phyloP scores from a whole-genome alignment of 2,113 vertebrate genomes.

The Amphiprion ocellaris region DNA sequence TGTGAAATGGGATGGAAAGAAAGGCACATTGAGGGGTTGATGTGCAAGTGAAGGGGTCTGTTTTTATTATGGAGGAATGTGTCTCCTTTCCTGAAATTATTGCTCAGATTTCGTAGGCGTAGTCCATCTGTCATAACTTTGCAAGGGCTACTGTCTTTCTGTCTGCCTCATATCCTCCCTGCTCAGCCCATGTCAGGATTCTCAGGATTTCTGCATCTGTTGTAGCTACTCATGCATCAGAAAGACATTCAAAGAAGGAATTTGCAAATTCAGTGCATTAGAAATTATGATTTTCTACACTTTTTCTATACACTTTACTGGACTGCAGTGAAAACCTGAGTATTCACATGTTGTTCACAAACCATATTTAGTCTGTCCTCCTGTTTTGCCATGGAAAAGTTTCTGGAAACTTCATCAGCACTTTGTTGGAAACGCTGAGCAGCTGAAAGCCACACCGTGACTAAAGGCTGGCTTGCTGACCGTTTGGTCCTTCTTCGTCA shows the following conservation, averaged over 20 bases:
- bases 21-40: slow-evolving; percentile 6
- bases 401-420: slow-evolving; percentile 35
- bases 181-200: slow-evolving; percentile 59
- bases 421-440: slow-evolving; percentile 50
- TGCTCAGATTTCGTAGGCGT: slow-evolving; percentile 34
- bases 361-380: slow-evolving; percentile 2
- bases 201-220: slow-evolving; percentile 50
- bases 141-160: slow-evolving; percentile 21
- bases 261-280: not conserved
- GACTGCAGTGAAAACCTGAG: slow-evolving; percentile 6
- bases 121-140: slow-evolving; percentile 33
- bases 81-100: slow-evolving; percentile 43
- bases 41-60: slow-evolving; percentile 32
- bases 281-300: not conserved
- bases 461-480: slow-evolving; percentile 46
- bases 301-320: slow-evolving; percentile 13
- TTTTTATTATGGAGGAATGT: slow-evolving; percentile 52
- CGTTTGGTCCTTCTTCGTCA: slow-evolving; percentile 14
- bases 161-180: slow-evolving; percentile 1
- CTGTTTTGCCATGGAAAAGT: slow-evolving; percentile 30
- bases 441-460: slow-evolving; percentile 39
- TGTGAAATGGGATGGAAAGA: slow-evolving; percentile 25
- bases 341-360: slow-evolving; percentile 1
- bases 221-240: slow-evolving; percentile 37
- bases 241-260: not conserved